Base-by-base conservation (phyloP, 2,888 invertebrate genomes). In the Xanthia togata region DNA sequence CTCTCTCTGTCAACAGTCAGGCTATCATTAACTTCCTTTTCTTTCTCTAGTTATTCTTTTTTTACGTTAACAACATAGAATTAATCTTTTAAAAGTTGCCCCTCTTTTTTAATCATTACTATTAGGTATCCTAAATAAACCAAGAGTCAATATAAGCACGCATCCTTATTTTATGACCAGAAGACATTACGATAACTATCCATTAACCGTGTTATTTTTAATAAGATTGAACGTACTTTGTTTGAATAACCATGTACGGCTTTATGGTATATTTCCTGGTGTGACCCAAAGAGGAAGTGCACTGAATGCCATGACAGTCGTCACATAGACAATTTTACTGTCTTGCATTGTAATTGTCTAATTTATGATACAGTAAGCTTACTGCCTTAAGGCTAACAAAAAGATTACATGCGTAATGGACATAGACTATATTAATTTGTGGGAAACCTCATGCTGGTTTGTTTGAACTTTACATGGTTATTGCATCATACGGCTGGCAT, bases 281-380 rank as follows among this genome's bases (percentile, higher is more conserved):
- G 35, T 71, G 79, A 38, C 50, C 65, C 12, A 53, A 65, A 53
- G 50, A 84, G 86, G 86, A 86, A 87, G 80, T 84, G 87, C 82
- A 84, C 57, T 60, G 78, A 86, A 86, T 86, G 69, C 71, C 65
- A 67, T 44, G 62, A 55, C 60, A 70, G 63, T 76, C 62, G 73
- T 82, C 82, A 79, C 65, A 72, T 85, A 78, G 68, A 83, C 69
- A 73, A 78, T 84, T 67, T 81, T 82, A 73, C 81, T 72, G 77
- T 70, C 70, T 53, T 26, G 88, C 82, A 87, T 87, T 64, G 86
- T 76, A 87, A 88, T 86, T 67, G 84, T 67, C 81, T 81, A 78
- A 86, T 88, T 87, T 82, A 74, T 77, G 44, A 65, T 75, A 79
- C 47, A 67, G 67, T 60, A 60, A 57, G 5, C 17, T 26, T 62